phyloP scores from a whole-genome alignment of 2,797 vertebrate species.

The Microctenopoma steveboyesi region DNA sequence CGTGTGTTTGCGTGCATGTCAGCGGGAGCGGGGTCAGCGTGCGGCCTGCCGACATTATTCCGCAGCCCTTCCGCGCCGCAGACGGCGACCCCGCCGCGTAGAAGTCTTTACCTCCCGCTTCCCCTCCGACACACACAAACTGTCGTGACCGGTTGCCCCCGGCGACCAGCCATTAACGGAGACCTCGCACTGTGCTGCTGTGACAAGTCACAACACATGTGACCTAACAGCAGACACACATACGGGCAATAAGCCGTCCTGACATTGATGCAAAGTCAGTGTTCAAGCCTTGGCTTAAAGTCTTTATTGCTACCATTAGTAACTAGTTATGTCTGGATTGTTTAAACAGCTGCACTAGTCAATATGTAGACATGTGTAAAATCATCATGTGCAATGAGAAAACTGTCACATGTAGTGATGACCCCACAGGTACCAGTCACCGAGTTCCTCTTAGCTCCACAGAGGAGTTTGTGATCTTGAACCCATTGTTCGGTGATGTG shows the following conservation, averaged over 20 bases:
- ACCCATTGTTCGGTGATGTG: neutral
- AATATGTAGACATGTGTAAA: neutral
- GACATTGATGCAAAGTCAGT: conserved; percentile 69
- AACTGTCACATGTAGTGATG: neutral
- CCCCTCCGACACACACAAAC: conserved; percentile 43
- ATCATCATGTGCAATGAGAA: neutral
- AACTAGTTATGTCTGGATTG: neutral
- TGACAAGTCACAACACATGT: conserved; percentile 62
- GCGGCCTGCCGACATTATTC: conserved; percentile 57
- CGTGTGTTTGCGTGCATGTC: conserved; percentile 27
- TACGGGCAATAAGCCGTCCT: conserved; percentile 14
- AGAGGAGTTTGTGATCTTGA: neutral
- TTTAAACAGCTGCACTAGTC: conserved; percentile 8
- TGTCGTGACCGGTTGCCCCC: conserved; percentile 53
- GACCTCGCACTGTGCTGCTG: conserved; percentile 46
- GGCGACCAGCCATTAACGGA: conserved; percentile 66
- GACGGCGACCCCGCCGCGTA: conserved; percentile 60
- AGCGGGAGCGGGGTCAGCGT: conserved; percentile 61
- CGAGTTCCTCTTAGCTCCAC: neutral
- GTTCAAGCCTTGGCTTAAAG: neutral
- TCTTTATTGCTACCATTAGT: neutral
- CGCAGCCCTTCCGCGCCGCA: conserved; percentile 40
- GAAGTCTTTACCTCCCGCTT: conserved; percentile 51
- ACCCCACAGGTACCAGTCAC: neutral
- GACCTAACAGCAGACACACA: conserved; percentile 43